Evolutionary conservation across 2,113 vertebrate genomes (phyloP), one percentile per base, ranked within the genome.

Genomic region (Cyprinodon variegatus): DNA sequence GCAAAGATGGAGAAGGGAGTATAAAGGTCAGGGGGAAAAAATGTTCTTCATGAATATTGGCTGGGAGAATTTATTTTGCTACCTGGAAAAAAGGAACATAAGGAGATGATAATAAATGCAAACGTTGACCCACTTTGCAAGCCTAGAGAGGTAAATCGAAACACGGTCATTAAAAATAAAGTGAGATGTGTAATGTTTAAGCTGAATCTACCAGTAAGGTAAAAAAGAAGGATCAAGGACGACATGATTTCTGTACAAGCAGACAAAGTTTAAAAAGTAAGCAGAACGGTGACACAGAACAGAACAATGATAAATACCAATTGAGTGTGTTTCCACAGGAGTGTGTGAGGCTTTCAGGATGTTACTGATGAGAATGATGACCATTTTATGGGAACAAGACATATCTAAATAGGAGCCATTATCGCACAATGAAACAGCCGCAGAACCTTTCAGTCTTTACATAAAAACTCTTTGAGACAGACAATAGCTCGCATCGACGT

Each of bases 81-180:
- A 82, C 78, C 77, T 88, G 68, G 29, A 66, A 69, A 65, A 59
- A 36, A 63, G 36, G 14, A n/a, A 74, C 29, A 48, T 0, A 72
- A 76, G 37, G 63, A 83, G 43, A 53, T 68, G 67, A 50, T 81
- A 82, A 86, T 82, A 45, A 82, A 91, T 88, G 85, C 82, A 81
- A 79, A 81, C 66, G 64, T 61, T 89, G 84, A 53, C 88, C 88
- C 81, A 81, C 72, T 83, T 90, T 70, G 60, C 36, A 85, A 81
- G 68, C 65, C 14, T 3, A 12, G 29, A 0, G 50, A 80, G 70
- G 73, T 57, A 67, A 84, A 84, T 81, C 71, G 69, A 73, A 84
- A 78, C 59, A 61, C 65, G 39, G 74, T 81, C 67, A 57, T 79
- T 65, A 57, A 80, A 71, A 68, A 74, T 41, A 61, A 43, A 69